Evolutionary conservation across 1,140 invertebrate species (phyloP).

Genomic region (Daktulosphaira vitifoliae): DNA sequence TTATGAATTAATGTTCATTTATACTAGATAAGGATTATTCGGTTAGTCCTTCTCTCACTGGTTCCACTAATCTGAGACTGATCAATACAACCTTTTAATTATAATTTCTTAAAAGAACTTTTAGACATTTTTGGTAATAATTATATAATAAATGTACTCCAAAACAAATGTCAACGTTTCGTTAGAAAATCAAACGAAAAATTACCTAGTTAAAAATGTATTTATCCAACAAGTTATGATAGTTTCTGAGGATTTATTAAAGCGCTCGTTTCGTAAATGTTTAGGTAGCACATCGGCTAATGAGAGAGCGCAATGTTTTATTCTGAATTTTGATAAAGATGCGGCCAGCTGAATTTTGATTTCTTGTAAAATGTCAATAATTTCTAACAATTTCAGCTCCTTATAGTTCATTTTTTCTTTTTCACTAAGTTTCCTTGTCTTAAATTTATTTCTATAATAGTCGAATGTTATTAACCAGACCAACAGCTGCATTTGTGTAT

Average conservation of each 20-base stretch:
- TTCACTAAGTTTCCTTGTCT: slow-evolving; percentile 9
- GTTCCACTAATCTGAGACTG: no score
- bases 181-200: no score
- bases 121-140: no score
- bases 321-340: slow-evolving; percentile 21
- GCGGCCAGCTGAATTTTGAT: slow-evolving; percentile 12
- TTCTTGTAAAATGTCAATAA: not conserved
- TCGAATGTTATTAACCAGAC: slow-evolving; percentile 19
- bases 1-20: no score
- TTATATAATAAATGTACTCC: no score
- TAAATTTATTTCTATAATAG: slow-evolving; percentile 24
- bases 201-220: slow-evolving; percentile 23
- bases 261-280: slow-evolving; percentile 13
- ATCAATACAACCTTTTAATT: no score
- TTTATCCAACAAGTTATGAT: slow-evolving; percentile 28
- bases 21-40: no score
- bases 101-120: no score
- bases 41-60: no score
- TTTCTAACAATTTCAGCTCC: slow-evolving; percentile 4
- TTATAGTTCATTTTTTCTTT: not conserved
- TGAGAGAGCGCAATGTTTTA: slow-evolving; percentile 23
- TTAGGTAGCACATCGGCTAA: slow-evolving; percentile 15
- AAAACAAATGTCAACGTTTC: no score
- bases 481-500: not conserved
- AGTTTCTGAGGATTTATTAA: slow-evolving; percentile 23